Evolutionary conservation across 2,888 invertebrate genomes (phyloP).

Genomic region (Limnephilus marmoratus): DNA sequence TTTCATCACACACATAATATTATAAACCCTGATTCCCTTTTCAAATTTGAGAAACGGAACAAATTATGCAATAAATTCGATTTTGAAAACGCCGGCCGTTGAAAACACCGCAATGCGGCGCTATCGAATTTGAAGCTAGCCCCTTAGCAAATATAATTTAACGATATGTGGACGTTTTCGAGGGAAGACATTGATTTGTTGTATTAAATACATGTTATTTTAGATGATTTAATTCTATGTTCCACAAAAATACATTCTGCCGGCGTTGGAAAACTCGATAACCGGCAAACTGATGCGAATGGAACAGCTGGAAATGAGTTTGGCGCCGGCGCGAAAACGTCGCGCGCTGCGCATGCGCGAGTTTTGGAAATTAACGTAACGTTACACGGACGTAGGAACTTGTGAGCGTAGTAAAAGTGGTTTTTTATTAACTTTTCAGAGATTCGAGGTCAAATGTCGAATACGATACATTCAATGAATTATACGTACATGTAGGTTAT

Average conservation of each 20-base stretch:
- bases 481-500: too few species aligned
- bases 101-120: constrained; percentile 34
- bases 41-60: neutral
- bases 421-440: neutral
- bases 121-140: neutral
- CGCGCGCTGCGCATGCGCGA: constrained; percentile 3
- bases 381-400: neutral
- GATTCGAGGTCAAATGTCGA: too few species aligned
- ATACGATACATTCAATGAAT: too few species aligned
- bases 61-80: constrained; percentile 25
- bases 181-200: constrained; percentile 19
- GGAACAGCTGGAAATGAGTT: constrained; percentile 26
- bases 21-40: neutral
- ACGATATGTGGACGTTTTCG: neutral
- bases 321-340: constrained; percentile 32
- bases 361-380: neutral
- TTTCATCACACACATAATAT: constrained; percentile 6
- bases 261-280: neutral
- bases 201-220: neutral
- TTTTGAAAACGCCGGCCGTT: neutral
- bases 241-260: constrained; percentile 34
- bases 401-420: neutral
- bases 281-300: neutral
- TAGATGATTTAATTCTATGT: neutral
- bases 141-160: neutral